Conservation (phyloP, 2,888 invertebrate genomes). For the Cataglyphis cursor region DNA sequence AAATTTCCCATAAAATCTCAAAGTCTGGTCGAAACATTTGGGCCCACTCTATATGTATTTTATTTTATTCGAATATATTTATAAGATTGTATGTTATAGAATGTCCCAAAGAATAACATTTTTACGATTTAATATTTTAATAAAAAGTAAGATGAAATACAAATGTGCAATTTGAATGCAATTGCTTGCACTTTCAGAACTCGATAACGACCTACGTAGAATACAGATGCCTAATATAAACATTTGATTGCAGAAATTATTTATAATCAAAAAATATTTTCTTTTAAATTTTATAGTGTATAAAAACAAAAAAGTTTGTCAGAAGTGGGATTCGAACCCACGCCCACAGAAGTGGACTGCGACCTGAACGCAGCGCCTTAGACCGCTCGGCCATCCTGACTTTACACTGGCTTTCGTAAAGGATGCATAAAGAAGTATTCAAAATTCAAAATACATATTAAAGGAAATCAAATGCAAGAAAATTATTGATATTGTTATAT, state of each 20-base stretch:
- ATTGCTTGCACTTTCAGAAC: neutral
- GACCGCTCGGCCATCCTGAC: slow-evolving; percentile 97
- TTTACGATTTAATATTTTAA: neutral
- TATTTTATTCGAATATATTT: neutral
- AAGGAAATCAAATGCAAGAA: neutral
- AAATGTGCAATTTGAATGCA: neutral
- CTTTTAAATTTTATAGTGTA: neutral
- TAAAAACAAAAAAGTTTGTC: slow-evolving; percentile 88
- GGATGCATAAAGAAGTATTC: neutral
- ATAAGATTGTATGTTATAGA: neutral
- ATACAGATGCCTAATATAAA: neutral
- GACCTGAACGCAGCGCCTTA: slow-evolving; percentile 95
- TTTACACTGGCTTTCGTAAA: neutral
- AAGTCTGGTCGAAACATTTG: too few relatives aligned
- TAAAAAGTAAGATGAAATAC: neutral
- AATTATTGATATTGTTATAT: neutral
- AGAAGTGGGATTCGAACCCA: slow-evolving; percentile 95
- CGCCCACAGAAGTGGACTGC: slow-evolving; percentile 94
- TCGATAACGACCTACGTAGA: neutral
- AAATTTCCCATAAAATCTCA: too few relatives aligned
- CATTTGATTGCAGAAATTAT: neutral
- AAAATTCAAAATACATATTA: neutral
- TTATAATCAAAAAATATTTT: neutral
- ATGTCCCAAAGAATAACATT: neutral
- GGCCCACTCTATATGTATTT: too few relatives aligned